Percentiles rank a stretch among this genome's conserved stretches.
phyloP scores from a whole-genome alignment of 2,113 vertebrate genomes.

The Platysteira castanea region DNA sequence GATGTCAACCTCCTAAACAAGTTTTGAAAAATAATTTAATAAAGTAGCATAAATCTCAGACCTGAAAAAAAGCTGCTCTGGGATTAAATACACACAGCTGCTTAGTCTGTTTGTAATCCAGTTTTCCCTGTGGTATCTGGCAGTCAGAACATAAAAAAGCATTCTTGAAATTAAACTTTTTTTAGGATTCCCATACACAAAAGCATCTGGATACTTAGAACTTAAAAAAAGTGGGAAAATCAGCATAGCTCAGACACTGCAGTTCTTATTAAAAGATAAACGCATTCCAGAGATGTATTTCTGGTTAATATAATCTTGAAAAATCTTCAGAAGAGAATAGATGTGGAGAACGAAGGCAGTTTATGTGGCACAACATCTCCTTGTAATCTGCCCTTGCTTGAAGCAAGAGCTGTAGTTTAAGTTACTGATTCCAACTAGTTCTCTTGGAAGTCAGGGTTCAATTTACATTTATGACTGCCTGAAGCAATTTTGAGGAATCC shows the following conservation, averaged over 20 bases:
- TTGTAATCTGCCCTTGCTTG: neutral
- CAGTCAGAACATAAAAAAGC: neutral
- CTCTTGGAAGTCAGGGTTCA: neutral
- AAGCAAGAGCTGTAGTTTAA: neutral
- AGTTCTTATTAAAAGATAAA: neutral
- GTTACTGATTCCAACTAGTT: neutral
- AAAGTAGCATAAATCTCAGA: neutral
- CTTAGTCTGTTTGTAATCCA: conserved; percentile 3
- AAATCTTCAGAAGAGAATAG: neutral
- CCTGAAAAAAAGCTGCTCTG: neutral
- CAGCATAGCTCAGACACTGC: neutral
- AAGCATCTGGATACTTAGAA: neutral
- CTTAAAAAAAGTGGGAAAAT: neutral
- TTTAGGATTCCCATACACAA: neutral
- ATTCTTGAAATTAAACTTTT: neutral
- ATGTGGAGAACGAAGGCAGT: neutral
- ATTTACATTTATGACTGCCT: neutral
- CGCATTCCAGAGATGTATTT: neutral
- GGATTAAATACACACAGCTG: neutral
- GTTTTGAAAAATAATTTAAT: neutral
- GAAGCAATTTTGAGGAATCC: neutral
- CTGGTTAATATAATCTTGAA: neutral
- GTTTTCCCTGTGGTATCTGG: neutral
- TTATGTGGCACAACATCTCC: neutral
- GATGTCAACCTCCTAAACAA: neutral